Evolutionary conservation across 2,888 invertebrate species (phyloP).

Genomic region (Hirtodrosophila confusa): DNA sequence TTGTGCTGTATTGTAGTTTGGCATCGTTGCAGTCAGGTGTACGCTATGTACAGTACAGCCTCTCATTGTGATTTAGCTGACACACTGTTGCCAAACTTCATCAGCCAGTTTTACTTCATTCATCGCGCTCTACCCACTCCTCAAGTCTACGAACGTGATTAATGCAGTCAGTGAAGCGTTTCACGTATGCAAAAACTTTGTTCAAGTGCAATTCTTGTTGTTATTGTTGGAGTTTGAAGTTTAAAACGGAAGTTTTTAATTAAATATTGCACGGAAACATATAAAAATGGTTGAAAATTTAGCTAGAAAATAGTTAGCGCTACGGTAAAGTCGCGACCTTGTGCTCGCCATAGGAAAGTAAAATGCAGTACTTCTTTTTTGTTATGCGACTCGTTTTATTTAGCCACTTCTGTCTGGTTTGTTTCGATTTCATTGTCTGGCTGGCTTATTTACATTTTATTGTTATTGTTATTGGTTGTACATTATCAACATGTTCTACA

Average conservation of each 20-base stretch:
- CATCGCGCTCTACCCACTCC: too few species aligned
- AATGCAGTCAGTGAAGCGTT: slow-evolving; percentile 60
- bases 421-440: slow-evolving; percentile 25
- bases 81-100: slow-evolving; percentile 52
- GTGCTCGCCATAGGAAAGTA: slow-evolving; percentile 25
- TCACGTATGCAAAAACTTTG: slow-evolving; percentile 40
- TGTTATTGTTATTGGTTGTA: slow-evolving; percentile 62
- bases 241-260: slow-evolving; percentile 69
- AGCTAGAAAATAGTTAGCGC: neutral
- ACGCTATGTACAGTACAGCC: slow-evolving; percentile 15
- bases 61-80: slow-evolving; percentile 23
- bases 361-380: slow-evolving; percentile 20
- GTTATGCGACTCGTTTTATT: neutral
- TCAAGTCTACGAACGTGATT: slow-evolving; percentile 44
- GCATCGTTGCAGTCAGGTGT: slow-evolving; percentile 7
- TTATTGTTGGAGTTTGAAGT: slow-evolving; percentile 21
- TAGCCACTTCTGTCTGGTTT: neutral
- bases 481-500: slow-evolving; percentile 66
- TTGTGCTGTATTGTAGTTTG: neutral
- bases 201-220: slow-evolving; percentile 66
- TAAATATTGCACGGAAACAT: slow-evolving; percentile 46
- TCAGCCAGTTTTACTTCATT: neutral
- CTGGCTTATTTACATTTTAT: slow-evolving; percentile 48
- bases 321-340: slow-evolving; percentile 40
- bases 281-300: slow-evolving; percentile 14